phyloP scores from a whole-genome alignment of 1,140 invertebrate genomes.

The Hyposmocoma kahamanoa region DNA sequence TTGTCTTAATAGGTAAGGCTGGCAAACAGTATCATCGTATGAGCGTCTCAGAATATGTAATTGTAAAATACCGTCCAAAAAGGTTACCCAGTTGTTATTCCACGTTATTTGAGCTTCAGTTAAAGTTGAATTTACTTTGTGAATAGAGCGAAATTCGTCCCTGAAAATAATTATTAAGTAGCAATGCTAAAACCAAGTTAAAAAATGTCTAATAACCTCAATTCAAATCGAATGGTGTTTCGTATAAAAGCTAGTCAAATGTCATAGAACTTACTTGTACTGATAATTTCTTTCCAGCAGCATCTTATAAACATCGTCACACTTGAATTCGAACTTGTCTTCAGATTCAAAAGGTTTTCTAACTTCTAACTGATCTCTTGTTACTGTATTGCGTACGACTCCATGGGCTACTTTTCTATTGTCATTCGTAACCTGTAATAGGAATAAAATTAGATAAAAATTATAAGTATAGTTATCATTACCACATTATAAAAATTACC shows the following conservation, averaged over 20 bases:
- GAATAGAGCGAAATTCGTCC: conserved; percentile 27
- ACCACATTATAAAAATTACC: too few species aligned
- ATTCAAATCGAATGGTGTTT: too few species aligned
- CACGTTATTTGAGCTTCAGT: conserved; percentile 25
- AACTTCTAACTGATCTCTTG: too few species aligned
- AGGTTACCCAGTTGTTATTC: conserved; percentile 35
- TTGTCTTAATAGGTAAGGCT: conserved; percentile 22
- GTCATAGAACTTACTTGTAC: conserved; percentile 13
- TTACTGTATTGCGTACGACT: too few species aligned
- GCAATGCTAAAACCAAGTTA: conserved; percentile 1
- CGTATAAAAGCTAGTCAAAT: too few species aligned
- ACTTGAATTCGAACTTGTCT: conserved; percentile 2
- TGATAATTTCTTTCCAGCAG: conserved; percentile 18
- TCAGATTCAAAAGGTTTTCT: not conserved
- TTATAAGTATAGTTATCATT: too few species aligned
- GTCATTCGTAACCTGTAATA: too few species aligned
- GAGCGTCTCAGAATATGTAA: conserved; percentile 17
- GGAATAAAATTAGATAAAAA: too few species aligned
- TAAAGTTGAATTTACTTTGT: conserved; percentile 20
- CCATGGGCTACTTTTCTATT: too few species aligned
- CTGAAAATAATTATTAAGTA: conserved; percentile 17
- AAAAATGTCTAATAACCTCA: too few species aligned
- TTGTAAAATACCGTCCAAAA: conserved; percentile 33
- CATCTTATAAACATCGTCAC: conserved; percentile 24
- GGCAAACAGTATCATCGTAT: conserved; percentile 16